A percentile compares a stretch with the other conserved stretches of the same genome.
phyloP scores from a whole-genome alignment of 1,140 invertebrate genomes.

The Aphis gossypii region DNA sequence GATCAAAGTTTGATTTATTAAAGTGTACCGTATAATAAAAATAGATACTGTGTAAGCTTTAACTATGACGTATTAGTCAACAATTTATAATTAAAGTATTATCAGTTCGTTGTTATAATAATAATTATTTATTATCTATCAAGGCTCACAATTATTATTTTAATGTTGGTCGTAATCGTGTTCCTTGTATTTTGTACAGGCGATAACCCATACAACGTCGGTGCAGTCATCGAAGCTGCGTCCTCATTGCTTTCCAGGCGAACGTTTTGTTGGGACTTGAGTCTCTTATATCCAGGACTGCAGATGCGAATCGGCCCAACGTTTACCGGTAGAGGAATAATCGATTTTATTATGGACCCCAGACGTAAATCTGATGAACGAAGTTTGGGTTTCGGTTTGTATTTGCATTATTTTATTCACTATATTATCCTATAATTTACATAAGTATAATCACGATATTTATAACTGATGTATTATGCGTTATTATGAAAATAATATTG shows the following conservation, averaged over 20 bases:
- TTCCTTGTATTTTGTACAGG: slow-evolving; percentile 32
- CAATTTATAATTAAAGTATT: too few species aligned
- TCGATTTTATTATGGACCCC: slow-evolving; percentile 59
- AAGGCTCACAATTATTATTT: neutral
- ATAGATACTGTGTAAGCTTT: neutral
- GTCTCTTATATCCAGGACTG: slow-evolving; percentile 59
- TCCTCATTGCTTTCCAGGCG: slow-evolving; percentile 59
- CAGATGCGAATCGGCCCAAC: slow-evolving; percentile 59
- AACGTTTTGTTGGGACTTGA: slow-evolving; percentile 60
- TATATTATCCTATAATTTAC: too few species aligned
- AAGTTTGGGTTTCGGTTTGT: slow-evolving; percentile 25
- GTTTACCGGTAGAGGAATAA: slow-evolving; percentile 49
- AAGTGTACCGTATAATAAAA: neutral
- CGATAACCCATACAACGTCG: slow-evolving; percentile 55
- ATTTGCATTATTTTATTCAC: neutral
- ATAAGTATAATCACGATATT: too few species aligned
- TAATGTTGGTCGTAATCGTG: neutral
- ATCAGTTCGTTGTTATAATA: too few species aligned
- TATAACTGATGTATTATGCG: too few species aligned
- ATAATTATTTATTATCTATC: too few species aligned
- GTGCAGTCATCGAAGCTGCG: slow-evolving; percentile 58
- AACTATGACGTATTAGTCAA: neutral
- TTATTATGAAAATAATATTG: too few species aligned
- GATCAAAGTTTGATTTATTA: too few species aligned
- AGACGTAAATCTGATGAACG: neutral